A percentile compares a stretch with the other conserved stretches of the same genome.
These are phyloP conservation scores for Trissoscelio sp. DNA, from an alignment of 2,888 invertebrate species.

Conservation along the genomic window DNA sequence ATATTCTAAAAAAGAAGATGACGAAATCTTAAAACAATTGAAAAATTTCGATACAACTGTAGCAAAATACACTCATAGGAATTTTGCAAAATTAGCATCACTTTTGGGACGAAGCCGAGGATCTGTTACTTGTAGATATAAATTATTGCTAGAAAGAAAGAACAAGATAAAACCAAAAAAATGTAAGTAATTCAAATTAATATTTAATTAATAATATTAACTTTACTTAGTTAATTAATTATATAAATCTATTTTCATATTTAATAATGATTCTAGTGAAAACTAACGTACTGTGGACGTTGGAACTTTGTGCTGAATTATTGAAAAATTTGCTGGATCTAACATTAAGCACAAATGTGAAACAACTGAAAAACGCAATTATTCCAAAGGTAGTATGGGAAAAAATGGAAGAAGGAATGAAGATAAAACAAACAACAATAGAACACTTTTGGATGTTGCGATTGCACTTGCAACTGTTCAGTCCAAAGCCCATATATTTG, in stretches of 20 bases:
- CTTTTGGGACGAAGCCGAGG: conserved; percentile 71
- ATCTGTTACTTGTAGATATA: conserved; percentile 73
- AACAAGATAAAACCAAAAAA: conserved; percentile 7
- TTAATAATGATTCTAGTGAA: no score
- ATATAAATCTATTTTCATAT: background rate
- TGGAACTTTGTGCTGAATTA: conserved; percentile 62
- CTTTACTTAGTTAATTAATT: no score
- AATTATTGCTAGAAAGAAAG: conserved; percentile 6
- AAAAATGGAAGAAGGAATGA: conserved; percentile 39
- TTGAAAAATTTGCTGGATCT: conserved; percentile 72
- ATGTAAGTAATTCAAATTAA: background rate
- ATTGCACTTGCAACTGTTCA: conserved; percentile 14
- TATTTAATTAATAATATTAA: no score
- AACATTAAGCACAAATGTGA: conserved; percentile 72
- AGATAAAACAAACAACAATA: background rate
- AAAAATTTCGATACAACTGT: conserved; percentile 30
- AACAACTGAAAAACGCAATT: conserved; percentile 75
- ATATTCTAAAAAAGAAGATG: conserved; percentile 73
- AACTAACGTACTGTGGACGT: conserved; percentile 33
- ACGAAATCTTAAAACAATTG: conserved; percentile 71
- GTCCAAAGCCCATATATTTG: conserved; percentile 3
- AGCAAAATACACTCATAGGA: no score
- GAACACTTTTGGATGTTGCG: background rate
- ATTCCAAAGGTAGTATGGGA: conserved; percentile 77
- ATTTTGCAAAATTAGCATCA: conserved; percentile 71